These are phyloP conservation scores for Micrasema longulum DNA, from an alignment of 1,140 invertebrate species.

Conservation along the genomic window DNA sequence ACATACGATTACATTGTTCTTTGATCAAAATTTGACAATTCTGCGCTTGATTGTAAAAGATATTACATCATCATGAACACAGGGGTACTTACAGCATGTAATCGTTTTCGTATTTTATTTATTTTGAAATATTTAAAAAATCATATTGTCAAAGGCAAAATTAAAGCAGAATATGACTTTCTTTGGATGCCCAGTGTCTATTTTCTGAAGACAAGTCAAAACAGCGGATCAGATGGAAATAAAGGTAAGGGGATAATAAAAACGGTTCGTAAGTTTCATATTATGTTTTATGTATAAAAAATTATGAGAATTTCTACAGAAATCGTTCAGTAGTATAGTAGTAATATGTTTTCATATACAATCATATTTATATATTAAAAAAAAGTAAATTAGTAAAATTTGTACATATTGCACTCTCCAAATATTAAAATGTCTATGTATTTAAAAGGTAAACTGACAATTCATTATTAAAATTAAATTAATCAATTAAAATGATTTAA, in stretches of 20 bases:
- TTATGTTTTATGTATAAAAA: constrained; percentile 56
- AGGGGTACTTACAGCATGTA: too few species aligned
- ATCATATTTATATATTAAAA: constrained; percentile 63
- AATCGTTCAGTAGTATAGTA: constrained; percentile 56
- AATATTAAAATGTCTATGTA: constrained; percentile 58
- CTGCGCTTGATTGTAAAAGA: too few species aligned
- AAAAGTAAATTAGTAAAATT: constrained; percentile 66
- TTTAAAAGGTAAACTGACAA: constrained; percentile 52
- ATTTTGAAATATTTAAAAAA: too few species aligned
- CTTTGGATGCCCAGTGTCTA: too few species aligned
- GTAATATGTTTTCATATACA: constrained; percentile 59
- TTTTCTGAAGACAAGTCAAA: too few species aligned
- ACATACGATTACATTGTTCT: too few species aligned
- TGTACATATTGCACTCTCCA: constrained; percentile 67
- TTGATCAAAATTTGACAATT: too few species aligned
- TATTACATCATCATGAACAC: too few species aligned
- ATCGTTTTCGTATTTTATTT: too few species aligned
- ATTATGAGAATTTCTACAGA: constrained; percentile 56
- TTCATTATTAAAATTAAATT: constrained; percentile 51
- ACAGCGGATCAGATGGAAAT: too few species aligned
- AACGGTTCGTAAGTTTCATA: constrained; percentile 48
- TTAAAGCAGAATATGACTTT: too few species aligned
- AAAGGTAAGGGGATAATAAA: constrained; percentile 37
- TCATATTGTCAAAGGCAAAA: too few species aligned
- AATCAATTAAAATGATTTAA: constrained; percentile 48